phyloP scores from a whole-genome alignment of 2,888 invertebrate genomes.

The Reticulitermes lucifugus region DNA sequence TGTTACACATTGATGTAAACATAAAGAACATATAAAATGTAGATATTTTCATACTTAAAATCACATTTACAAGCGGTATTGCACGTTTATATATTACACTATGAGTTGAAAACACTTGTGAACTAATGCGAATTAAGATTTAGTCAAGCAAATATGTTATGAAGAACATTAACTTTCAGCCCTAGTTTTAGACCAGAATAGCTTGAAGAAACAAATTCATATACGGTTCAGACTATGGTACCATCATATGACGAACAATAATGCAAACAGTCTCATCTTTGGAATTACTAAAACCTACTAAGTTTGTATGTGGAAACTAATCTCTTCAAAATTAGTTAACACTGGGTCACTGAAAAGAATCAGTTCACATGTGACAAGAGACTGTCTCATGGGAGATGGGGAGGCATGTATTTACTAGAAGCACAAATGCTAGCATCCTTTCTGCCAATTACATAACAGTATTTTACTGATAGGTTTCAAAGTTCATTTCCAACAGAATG shows the following conservation, averaged over 20 bases:
- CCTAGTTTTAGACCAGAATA: neutral
- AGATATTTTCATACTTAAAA: neutral
- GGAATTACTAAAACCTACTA: neutral
- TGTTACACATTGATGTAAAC: conserved; percentile 7
- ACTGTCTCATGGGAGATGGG: no score
- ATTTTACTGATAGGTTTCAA: no score
- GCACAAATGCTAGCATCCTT: no score
- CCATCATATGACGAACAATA: neutral
- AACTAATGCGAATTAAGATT: neutral
- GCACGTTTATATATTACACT: conserved; percentile 6
- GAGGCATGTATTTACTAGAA: no score
- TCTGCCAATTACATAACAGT: no score
- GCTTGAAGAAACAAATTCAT: neutral
- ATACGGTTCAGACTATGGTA: neutral
- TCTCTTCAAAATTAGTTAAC: neutral
- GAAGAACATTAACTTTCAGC: neutral
- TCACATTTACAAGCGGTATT: conserved; percentile 30
- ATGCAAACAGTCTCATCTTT: neutral
- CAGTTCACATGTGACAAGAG: no score
- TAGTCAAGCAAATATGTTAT: conserved; percentile 14
- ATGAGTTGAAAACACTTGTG: neutral
- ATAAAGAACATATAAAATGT: neutral
- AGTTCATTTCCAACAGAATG: no score
- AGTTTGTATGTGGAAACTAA: neutral
- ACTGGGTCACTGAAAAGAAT: no score